Evolutionary conservation across 2,888 invertebrate genomes (phyloP), one percentile per base, ranked within the genome.

Genomic region (Leptinotarsa tumamoca): DNA sequence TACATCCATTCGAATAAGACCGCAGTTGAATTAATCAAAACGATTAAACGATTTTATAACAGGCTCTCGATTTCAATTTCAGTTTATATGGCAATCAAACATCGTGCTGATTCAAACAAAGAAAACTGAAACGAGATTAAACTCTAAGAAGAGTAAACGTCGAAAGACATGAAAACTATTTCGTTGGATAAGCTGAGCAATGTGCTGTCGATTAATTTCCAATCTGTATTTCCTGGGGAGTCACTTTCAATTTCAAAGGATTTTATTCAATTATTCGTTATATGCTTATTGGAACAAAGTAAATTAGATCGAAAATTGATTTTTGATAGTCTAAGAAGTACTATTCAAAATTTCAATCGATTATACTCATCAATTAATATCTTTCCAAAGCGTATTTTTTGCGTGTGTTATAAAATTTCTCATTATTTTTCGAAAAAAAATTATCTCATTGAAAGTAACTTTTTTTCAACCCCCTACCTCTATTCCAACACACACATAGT

Each of bases 161-260:
- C 51, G 50, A 27, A 21, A 71, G 63, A 71, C 61, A 51, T 27
- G 63, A 50, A 49, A 73, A 68, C 73, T 73, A 68, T 68, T 68
- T 68, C 67, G 68, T 56, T 56, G 51, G 21, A 68, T 67, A 33
- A 67, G 58, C 72, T 67, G 56, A 72, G 67, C 52, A 33, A 69
- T 23, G 58, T 58, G 58, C 58, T 23, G 13, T 69, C 69, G 69
- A 69, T 69, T 56, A 54, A 43, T 50, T 67, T 51, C 50, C 14
- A 67, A 21, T 67, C 67, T n/a, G n/a, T 43, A 49, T 43, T 43
- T 27, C 5, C 18, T 67, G 5, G 21, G 27, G 49, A 50, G 21
- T 51, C 21, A 67, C 15, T 51, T 18, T 43, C 67, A 49, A 33
- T 33, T 7, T n/a, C 49, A 1, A 33, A 33, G n/a, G 15, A 33